These are phyloP conservation scores for Syrista parreyssii DNA, from an alignment of 2,888 invertebrate genomes.

Conservation along the genomic window DNA sequence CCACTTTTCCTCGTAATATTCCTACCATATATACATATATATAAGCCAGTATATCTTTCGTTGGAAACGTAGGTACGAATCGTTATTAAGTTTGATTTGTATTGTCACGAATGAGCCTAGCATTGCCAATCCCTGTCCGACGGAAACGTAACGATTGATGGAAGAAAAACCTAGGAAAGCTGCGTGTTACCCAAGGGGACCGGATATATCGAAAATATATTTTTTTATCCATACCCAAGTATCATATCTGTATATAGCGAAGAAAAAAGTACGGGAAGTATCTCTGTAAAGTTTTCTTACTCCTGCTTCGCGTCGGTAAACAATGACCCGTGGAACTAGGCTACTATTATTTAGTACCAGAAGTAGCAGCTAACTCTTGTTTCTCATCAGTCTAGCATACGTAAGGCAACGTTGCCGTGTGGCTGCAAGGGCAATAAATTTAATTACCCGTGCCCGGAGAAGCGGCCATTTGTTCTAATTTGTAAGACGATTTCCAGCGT, in stretches of 20 bases:
- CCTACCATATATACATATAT: background rate
- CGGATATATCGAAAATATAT: background rate
- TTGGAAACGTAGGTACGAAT: background rate
- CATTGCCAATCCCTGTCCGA: background rate
- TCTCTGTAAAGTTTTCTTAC: background rate
- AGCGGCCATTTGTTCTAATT: conserved; percentile 29
- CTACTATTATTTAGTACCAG: background rate
- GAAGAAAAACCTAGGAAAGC: background rate
- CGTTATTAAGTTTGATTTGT: background rate
- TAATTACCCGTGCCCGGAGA: conserved; percentile 7
- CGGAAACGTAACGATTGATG: background rate
- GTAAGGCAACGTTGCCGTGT: background rate
- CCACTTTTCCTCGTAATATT: background rate
- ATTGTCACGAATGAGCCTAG: too few relatives aligned
- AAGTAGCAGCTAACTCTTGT: background rate
- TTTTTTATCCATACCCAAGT: background rate
- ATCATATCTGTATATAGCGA: background rate
- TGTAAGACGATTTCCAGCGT: conserved; percentile 22
- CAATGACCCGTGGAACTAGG: background rate
- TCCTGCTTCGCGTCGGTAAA: background rate
- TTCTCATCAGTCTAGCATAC: background rate
- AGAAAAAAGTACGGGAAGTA: background rate
- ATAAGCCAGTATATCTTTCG: background rate
- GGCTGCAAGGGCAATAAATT: conserved; percentile 11
- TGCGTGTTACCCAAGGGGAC: too few relatives aligned